Conservation (phyloP, 2,797 vertebrate genomes). For the Anas capensis region DNA sequence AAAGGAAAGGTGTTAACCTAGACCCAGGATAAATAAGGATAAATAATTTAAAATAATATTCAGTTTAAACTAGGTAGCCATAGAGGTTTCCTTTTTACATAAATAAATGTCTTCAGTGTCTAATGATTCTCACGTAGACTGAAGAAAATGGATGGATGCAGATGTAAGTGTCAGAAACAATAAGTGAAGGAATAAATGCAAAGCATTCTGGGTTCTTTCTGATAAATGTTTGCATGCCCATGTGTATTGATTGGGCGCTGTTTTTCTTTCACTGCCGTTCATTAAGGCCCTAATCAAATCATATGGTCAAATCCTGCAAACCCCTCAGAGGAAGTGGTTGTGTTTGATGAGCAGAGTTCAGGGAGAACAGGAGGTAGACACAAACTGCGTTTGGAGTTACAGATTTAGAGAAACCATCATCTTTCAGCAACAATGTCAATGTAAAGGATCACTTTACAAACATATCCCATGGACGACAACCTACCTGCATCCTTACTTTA, state of each 20-base stretch:
- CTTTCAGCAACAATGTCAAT: not conserved
- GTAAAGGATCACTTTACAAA: not conserved
- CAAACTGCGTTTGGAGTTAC: not conserved
- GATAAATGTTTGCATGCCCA: not conserved
- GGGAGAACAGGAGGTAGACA: not conserved
- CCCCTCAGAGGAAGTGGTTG: not conserved
- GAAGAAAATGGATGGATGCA: conserved; percentile 32
- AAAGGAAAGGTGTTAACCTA: not conserved
- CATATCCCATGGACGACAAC: not conserved
- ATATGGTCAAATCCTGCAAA: not conserved
- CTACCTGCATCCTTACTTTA: not conserved
- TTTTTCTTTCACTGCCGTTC: conserved; percentile 17
- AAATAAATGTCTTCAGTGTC: not conserved
- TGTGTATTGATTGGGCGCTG: not conserved
- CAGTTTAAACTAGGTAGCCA: not conserved
- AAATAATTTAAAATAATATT: not conserved
- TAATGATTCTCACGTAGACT: not conserved
- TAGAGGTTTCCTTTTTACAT: not conserved
- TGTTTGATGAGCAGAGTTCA: not conserved
- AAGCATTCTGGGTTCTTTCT: not conserved
- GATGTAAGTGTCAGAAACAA: conserved; percentile 24
- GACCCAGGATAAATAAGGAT: not conserved
- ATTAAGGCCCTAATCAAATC: conserved; percentile 1
- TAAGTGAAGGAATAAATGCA: not conserved
- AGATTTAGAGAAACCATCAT: not conserved